Base-by-base conservation (phyloP, 2,888 invertebrate genomes). In the Nasonia oneida region DNA sequence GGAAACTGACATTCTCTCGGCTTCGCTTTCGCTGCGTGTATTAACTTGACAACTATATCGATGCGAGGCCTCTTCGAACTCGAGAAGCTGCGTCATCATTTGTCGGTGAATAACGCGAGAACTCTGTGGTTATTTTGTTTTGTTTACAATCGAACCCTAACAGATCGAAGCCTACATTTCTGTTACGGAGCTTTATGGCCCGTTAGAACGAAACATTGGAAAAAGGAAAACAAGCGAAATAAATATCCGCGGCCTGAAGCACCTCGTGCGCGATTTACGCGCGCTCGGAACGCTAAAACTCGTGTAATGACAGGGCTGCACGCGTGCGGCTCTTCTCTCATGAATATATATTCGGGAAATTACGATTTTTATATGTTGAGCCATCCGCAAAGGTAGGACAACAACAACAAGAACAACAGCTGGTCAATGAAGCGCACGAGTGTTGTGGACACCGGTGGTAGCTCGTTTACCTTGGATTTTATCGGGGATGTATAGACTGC, bases 301-400 rank as follows among this genome's bases (percentile, higher is more conserved):
- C n/a, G 47, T 74, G 6, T 61, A 81, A 74, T 81, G 79, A n/a
- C 53, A 61, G 23, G n/a, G 18, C 3, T 81, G 14, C 33, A 0
- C 15, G 71, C n/a, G 73, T 0, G 33, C 42, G 42, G 64, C 6
- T 74, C 61, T 29, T 42, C 50, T 12, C 57, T 77, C 75, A 53
- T 75, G 71, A 39, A 71, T 77, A 77, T 29, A 70, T 77, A 77
- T 76, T 64, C 15, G 15, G 3, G 37, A 76, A 76, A 77, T 57
- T 70, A 70, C 53, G 70, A 83, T 76, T 83, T 83, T 83, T 83
- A 83, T 53, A 42, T n/a, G 18, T 5, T 37, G 50, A 8, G 12
- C 37, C 37, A 4, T 4, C 37, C 37, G 14, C 39, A n/a, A 23
- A 23, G n/a, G 10, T 0, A 1, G 61, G 57, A 0, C 71, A n/a